phyloP scores from a whole-genome alignment of 2,797 vertebrate species.

The Novumbra hubbsi region DNA sequence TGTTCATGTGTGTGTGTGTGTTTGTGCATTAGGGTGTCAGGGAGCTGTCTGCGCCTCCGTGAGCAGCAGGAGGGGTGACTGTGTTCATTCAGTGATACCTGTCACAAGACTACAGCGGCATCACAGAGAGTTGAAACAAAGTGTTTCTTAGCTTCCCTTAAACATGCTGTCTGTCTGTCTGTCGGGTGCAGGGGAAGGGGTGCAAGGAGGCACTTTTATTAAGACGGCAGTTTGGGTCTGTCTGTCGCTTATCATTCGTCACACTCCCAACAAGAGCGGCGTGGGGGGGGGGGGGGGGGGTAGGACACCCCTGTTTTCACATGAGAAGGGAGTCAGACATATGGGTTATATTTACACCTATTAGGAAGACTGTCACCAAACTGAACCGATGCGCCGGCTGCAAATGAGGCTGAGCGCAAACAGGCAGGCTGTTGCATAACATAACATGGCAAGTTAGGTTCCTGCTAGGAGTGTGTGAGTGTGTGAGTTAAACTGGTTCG shows the following conservation, averaged over 20 bases:
- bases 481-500: background rate
- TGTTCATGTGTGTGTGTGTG: background rate
- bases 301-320: background rate
- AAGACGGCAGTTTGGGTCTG: slow-evolving; percentile 28
- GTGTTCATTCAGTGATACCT: slow-evolving; percentile 4
- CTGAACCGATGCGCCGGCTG: background rate
- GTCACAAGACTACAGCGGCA: background rate
- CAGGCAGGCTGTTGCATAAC: background rate
- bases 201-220: background rate
- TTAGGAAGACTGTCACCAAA: background rate
- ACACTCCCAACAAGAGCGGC: slow-evolving; percentile 23
- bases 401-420: background rate
- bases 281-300: background rate
- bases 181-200: background rate
- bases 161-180: background rate
- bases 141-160: slow-evolving; percentile 22
- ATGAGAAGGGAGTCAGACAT: background rate
- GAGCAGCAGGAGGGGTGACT: background rate
- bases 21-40: background rate
- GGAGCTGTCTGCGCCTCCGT: background rate
- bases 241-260: slow-evolving; percentile 48
- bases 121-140: slow-evolving; percentile 34
- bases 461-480: background rate
- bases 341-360: background rate
- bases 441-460: background rate